Evolutionary conservation across 2,888 invertebrate species (phyloP), one percentile per base, ranked within the genome.

Genomic region (Sphinx pinastri): DNA sequence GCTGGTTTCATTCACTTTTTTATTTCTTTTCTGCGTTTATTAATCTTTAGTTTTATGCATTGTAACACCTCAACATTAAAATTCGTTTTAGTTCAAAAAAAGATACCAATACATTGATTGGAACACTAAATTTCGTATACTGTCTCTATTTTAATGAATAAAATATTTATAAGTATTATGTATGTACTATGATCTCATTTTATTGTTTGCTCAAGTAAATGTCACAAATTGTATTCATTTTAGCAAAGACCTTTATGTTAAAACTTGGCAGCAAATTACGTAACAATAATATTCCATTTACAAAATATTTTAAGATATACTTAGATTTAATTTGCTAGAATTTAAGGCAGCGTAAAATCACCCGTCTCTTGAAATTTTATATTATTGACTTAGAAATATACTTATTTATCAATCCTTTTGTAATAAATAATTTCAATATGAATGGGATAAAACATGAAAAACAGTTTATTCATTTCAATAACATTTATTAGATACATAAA

Each of bases 301-400:
- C 92, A 92, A 91, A 89, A 88, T 91, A 92, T 88, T 86, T 89
- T 92, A 92, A 89, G 90, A 80, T 79, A 79, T 86, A 85, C 81
- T 81, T 92, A 91, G 88, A 79, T 87, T 80, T 91, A 91, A 88
- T 82, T 88, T 86, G 83, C 82, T 91, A 91, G 89, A 78, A 76
- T 79, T 70, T 93, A 93, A 93, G 92, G 75, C 90, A 90, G 88
- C 91, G 88, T 93, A 90, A 92, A 93, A 91, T 93, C 93, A 92
- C 94, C 94, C 93, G 93, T 94, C 93, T 94, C 88, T 93, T 92
- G 87, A 94, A 93, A 87, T 93, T 94, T 94, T 94, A 93, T 94
- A 94, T 93, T 89, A 94, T 91, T 91, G 92, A 94, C 88, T 88
- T 94, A 93, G 94, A 93, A 91, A 92, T 93, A 94, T 94, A 94